Base-by-base conservation (phyloP, 2,888 invertebrate genomes). In the Rhamnusium bicolor region DNA sequence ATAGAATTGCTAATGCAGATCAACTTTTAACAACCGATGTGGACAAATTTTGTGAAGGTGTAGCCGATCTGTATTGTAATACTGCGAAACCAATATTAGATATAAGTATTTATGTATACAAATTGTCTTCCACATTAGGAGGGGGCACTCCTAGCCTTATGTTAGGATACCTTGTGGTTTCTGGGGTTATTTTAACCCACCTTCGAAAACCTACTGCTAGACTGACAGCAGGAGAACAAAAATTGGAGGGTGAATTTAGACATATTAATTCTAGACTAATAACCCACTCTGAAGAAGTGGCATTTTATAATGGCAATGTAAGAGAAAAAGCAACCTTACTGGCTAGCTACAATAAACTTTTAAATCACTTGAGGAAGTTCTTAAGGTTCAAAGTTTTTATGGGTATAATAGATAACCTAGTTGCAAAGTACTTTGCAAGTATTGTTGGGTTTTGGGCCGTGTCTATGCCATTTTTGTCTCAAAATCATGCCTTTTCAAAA, bases 211-310 rank as follows among this genome's bases (percentile, higher is more conserved):
- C 98, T 0, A 95, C 97, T 75, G 97, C 92, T 0, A 72, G 92
- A 60, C 91, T 99, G 90, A 99, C 99, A 0, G 96, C 98, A 1
- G 81, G 74, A 5, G 99, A 99, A 87, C 99, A 99, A 88, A 96
- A 96, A 86, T 89, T 98, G n/a, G 99, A 99, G 90, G 99, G 99
- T 67, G 98, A 99, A 90, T 98, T 97, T 89, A 92, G 99, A 86
- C 98, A 97, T 85, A 97, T 98, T 32, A 98, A 99, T 88, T 96
- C 98, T 1, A 79, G 99, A 63, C 90, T 99, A 29, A 99, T 99
- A 74, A 98, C 98, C 0, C 98, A 99, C 88, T 96, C 98, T 0
- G 99, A 99, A 88, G 99, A 99, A 89, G 92, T 98, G 51, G 94
- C 94, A 0, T 94, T 94, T 87, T 94, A 93, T 83, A 92, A 95